Conservation (phyloP, 2,113 vertebrate species). For the Zingel zingel region DNA sequence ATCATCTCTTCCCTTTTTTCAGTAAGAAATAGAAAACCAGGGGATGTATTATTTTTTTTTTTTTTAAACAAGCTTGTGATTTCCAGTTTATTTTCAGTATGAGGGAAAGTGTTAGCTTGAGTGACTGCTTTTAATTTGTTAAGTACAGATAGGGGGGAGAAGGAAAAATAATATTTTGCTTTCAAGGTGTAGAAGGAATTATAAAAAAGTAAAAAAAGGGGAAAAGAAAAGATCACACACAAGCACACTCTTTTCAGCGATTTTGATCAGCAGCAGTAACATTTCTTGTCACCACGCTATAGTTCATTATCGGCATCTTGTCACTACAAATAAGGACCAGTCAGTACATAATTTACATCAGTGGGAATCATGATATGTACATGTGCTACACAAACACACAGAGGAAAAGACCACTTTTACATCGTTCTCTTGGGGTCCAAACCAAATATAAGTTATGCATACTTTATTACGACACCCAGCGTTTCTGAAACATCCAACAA, state of each 20-base stretch:
- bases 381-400: constrained; percentile 43
- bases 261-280: background rate
- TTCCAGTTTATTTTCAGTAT: constrained; percentile 9
- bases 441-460: constrained; percentile 52
- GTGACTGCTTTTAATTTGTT: constrained; percentile 61
- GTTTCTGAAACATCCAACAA: constrained; percentile 54
- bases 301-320: background rate
- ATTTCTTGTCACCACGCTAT: background rate
- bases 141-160: constrained; percentile 53
- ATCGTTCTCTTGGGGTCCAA: constrained; percentile 33
- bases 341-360: constrained; percentile 9
- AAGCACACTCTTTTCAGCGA: background rate
- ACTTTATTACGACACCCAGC: constrained; percentile 42
- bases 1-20: constrained; percentile 31
- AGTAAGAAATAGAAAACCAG: constrained; percentile 41
- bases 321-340: constrained; percentile 23
- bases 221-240: background rate
- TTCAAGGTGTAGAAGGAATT: constrained; percentile 40
- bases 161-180: constrained; percentile 60
- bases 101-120: constrained; percentile 33
- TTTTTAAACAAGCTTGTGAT: constrained; percentile 25
- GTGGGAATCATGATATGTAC: constrained; percentile 25
- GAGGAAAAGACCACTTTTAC: constrained; percentile 38
- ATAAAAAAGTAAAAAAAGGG: background rate
- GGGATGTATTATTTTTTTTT: background rate